Evolutionary conservation across 2,113 vertebrate species (phyloP).

Genomic region (Probosciger aterrimus): DNA sequence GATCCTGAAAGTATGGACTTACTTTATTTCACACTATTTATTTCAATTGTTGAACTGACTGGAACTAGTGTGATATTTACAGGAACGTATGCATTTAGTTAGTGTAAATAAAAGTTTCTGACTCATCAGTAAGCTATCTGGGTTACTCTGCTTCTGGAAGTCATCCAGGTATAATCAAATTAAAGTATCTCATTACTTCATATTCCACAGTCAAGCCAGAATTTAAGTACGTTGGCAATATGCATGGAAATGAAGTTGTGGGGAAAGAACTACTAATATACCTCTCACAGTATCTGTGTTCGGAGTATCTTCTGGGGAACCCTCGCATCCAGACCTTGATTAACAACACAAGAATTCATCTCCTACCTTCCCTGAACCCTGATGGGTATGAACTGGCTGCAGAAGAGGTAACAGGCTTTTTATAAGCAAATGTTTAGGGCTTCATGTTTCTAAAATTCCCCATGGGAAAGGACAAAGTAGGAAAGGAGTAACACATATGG

Average conservation of each 20-base stretch:
- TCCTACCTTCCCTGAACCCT: conserved; percentile 96
- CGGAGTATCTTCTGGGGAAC: conserved; percentile 88
- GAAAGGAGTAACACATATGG: not conserved
- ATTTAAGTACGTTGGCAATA: conserved; percentile 93
- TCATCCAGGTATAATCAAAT: not conserved
- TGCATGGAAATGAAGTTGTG: conserved; percentile 96
- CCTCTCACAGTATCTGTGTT: conserved; percentile 91
- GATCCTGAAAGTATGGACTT: not conserved
- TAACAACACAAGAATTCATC: conserved; percentile 92
- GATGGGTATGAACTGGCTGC: conserved; percentile 95
- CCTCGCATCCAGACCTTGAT: conserved; percentile 86
- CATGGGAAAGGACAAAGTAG: not conserved
- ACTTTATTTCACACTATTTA: not conserved
- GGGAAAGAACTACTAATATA: conserved; percentile 92
- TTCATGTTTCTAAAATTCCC: not conserved
- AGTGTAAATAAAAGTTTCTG: conserved; percentile 13
- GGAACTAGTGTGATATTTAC: not conserved
- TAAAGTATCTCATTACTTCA: not conserved
- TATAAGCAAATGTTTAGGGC: not conserved
- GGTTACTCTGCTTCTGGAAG: not conserved
- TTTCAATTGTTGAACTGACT: not conserved
- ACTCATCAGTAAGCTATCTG: not conserved
- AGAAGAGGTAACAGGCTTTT: conserved; percentile 84
- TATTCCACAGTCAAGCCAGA: conserved; percentile 90
- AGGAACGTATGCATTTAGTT: not conserved